A percentile compares a stretch with the other conserved stretches of the same genome.
Conservation (phyloP, 2,888 invertebrate genomes). For the Scaptomyza tumidula region DNA sequence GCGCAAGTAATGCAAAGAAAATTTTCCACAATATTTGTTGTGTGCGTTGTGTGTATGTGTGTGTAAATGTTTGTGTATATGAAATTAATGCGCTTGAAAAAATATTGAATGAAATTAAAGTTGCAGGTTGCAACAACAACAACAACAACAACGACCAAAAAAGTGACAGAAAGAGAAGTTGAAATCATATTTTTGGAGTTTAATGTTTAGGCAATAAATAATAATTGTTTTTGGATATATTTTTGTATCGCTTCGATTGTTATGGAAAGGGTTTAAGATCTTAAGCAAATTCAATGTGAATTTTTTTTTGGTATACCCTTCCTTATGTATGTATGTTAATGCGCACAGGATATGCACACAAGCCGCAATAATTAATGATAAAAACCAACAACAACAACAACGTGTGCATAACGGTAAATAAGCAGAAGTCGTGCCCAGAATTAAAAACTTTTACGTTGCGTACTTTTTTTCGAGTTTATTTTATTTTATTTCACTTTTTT, state of each 20-base stretch:
- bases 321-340: background rate
- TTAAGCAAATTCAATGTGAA: too few relatives aligned
- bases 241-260: too few relatives aligned
- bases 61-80: constrained; percentile 11
- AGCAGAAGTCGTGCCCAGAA: constrained; percentile 54
- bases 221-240: too few relatives aligned
- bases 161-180: background rate
- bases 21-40: background rate
- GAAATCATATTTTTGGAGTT: too few relatives aligned
- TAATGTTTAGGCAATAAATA: too few relatives aligned
- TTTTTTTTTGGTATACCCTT: too few relatives aligned
- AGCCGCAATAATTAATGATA: constrained; percentile 18
- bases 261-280: too few relatives aligned
- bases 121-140: constrained; percentile 22
- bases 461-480: constrained; percentile 50
- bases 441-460: constrained; percentile 56
- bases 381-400: constrained; percentile 10
- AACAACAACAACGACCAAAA: background rate
- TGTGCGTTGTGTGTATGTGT: too few relatives aligned
- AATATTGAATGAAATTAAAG: constrained; percentile 59
- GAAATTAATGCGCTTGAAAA: constrained; percentile 69
- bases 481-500: constrained; percentile 7
- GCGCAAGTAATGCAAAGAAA: constrained; percentile 1
- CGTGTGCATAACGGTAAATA: constrained; percentile 1
- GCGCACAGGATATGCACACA: constrained; percentile 20